Conservation (phyloP, 1,140 invertebrate species). For the Drosophila carrolli region DNA sequence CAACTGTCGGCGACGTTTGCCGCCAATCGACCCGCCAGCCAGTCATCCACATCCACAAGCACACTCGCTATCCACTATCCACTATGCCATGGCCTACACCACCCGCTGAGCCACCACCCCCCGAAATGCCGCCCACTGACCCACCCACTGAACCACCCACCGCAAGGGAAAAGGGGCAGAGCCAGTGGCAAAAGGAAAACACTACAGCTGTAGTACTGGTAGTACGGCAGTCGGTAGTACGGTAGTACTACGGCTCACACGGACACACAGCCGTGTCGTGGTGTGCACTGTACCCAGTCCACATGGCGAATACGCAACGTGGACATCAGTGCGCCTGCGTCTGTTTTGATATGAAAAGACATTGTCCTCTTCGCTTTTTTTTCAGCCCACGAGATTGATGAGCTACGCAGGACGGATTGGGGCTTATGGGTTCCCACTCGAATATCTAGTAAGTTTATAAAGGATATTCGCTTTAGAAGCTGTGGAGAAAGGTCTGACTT, state of each 20-base stretch:
- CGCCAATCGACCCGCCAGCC: slow-evolving; percentile 7
- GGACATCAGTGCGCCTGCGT: slow-evolving; percentile 39
- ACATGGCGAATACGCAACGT: slow-evolving; percentile 43
- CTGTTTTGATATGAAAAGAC: slow-evolving; percentile 49
- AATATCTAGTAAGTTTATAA: too few species aligned
- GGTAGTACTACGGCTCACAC: slow-evolving; percentile 40
- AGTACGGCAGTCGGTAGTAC: slow-evolving; percentile 12
- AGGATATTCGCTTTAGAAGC: too few species aligned
- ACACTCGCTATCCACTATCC: not conserved
- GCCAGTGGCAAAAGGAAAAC: not conserved
- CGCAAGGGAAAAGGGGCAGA: not conserved
- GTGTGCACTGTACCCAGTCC: not conserved
- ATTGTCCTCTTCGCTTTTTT: slow-evolving; percentile 31
- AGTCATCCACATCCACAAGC: slow-evolving; percentile 3
- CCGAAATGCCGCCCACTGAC: not conserved
- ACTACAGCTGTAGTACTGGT: slow-evolving; percentile 12
- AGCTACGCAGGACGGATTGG: not conserved
- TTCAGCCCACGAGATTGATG: not conserved
- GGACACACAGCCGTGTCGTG: not conserved
- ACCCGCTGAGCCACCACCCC: slow-evolving; percentile 1
- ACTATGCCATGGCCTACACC: not conserved
- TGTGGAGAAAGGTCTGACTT: too few species aligned
- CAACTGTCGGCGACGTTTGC: slow-evolving; percentile 11
- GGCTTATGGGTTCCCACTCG: not conserved
- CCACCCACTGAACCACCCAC: slow-evolving; percentile 9